Conservation (phyloP, 2,113 vertebrate genomes). For the Parus major region DNA sequence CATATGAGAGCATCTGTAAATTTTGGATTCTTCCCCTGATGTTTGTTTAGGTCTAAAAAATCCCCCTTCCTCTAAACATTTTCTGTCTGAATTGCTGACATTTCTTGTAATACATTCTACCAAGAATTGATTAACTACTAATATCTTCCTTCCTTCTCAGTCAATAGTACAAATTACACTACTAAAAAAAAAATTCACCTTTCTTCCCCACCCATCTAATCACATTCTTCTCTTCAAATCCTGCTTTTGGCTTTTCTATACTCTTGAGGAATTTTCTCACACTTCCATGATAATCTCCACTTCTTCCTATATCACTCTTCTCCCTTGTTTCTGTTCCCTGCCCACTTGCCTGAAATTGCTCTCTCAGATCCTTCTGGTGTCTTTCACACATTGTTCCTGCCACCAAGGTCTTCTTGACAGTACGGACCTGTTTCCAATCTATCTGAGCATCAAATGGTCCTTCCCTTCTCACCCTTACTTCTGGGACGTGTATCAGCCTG, state of each 20-base stretch:
- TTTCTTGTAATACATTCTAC: background rate
- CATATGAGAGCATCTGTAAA: background rate
- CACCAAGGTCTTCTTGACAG: background rate
- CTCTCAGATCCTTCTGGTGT: background rate
- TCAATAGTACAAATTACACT: slow-evolving; percentile 4
- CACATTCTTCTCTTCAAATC: slow-evolving; percentile 19
- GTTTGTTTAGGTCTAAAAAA: background rate
- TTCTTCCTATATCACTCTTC: background rate
- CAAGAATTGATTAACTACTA: background rate
- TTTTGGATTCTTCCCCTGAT: background rate
- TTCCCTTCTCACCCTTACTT: background rate
- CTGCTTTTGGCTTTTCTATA: background rate
- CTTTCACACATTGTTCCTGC: background rate
- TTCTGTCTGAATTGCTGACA: background rate
- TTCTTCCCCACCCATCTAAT: background rate
- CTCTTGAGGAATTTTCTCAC: slow-evolving; percentile 1
- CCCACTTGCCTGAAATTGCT: background rate
- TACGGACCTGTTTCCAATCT: background rate
- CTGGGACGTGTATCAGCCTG: background rate
- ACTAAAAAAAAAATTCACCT: background rate
- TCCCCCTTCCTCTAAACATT: background rate
- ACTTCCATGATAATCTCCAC: slow-evolving; percentile 11
- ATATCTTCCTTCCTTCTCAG: background rate
- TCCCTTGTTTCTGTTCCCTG: background rate
- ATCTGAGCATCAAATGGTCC: background rate